A percentile compares a stretch with the other conserved stretches of the same genome.
Conservation (phyloP, 2,888 invertebrate species). For the Dexiosoma caninum region DNA sequence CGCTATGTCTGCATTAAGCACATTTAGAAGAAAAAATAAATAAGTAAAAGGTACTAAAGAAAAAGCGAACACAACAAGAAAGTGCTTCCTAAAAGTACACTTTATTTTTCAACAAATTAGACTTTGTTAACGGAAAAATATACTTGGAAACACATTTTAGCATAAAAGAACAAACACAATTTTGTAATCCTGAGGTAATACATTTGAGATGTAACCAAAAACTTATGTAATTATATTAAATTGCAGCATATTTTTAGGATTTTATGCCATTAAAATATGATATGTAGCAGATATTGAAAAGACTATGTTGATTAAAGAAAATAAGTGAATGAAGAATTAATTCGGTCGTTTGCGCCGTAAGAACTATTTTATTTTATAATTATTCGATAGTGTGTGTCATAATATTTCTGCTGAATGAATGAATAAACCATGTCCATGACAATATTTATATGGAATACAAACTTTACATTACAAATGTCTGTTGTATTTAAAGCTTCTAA, state of each 20-base stretch:
- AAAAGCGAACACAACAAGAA: neutral
- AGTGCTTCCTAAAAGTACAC: constrained; percentile 35
- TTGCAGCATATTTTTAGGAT: neutral
- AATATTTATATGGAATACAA: too few species aligned
- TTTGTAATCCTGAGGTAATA: neutral
- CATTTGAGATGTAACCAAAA: neutral
- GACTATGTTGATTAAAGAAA: too few species aligned
- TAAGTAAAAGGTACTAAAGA: neutral
- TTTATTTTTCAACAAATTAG: constrained; percentile 26
- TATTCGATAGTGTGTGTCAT: too few species aligned
- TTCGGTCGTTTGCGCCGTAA: too few species aligned
- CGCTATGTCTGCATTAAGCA: constrained; percentile 19
- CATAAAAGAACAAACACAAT: neutral
- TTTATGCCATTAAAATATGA: too few species aligned
- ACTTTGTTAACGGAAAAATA: constrained; percentile 10
- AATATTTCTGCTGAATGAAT: too few species aligned
- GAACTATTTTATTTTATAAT: too few species aligned
- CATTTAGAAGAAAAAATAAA: neutral
- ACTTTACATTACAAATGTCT: too few species aligned
- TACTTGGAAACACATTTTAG: neutral
- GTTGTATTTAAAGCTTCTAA: too few species aligned
- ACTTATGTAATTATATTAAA: neutral
- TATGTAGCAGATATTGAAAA: too few species aligned
- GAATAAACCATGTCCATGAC: too few species aligned
- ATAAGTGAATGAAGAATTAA: too few species aligned